Base-by-base conservation (phyloP, 2,113 vertebrate species). In the Tiliqua scincoides region DNA sequence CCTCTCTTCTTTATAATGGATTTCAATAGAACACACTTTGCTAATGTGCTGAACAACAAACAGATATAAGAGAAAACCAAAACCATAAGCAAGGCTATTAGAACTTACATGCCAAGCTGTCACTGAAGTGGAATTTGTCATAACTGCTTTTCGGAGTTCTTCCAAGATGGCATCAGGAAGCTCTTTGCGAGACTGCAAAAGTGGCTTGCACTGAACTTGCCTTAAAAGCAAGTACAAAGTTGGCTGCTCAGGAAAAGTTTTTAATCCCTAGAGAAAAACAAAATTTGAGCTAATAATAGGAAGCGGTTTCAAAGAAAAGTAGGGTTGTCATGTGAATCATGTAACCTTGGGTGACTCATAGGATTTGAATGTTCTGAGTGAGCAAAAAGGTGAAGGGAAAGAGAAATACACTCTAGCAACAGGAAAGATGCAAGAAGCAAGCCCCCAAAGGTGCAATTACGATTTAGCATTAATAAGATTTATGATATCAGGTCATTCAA, bases 71-170 rank as follows among this genome's bases (percentile, higher is more conserved):
- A 48, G 30, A 70, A 0, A 54, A 15, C 65, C 4, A 88, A 1
- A 8, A 35, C 68, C 30, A 27, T 6, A 9, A 74, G 5, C 15
- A 30, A 76, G 30, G 4, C 32, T 40, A 88, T 14, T 10, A 40
- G 78, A 14, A 94, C 97, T 96, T 94, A 99, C 99, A 54, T 99
- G 99, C 99, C 98, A 99, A 1, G 98, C 98, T 7, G 97, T 95
- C 68, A 98, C 85, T 48, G 98, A 98, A n/a, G 96, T 90, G 21
- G 96, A 96, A 89, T 97, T 99, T 91, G 96, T 94, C 94, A 97
- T 95, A 73, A 99, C 98, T 0, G 97, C 92, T 84, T 97, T 97
- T 72, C 82, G 97, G 20, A 99, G 97, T 85, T 99, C 98, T 87
- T 98, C 97, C 78, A 99, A 92, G 10, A 98, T 91, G 0, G 92